A percentile compares a stretch with the other conserved stretches of the same genome.
These are phyloP conservation scores for Myotis myotis DNA, from an alignment of 2,797 vertebrate genomes.

Conservation along the genomic window DNA sequence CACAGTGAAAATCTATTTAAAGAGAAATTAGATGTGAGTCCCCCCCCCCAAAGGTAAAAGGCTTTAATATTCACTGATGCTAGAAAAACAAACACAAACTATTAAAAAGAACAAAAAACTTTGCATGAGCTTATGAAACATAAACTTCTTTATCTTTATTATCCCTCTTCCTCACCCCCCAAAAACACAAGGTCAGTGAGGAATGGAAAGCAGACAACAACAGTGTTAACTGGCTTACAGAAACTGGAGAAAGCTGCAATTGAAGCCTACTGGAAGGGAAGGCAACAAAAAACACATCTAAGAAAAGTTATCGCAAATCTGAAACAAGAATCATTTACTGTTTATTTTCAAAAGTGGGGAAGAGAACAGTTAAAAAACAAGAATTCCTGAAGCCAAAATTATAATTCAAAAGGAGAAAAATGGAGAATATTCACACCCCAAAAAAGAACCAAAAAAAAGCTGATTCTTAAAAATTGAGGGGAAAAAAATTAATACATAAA, in stretches of 20 bases:
- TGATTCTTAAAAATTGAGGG: not conserved
- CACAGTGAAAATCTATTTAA: not conserved
- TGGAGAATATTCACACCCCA: accelerated
- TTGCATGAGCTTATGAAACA: not conserved
- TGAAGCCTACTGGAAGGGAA: not conserved
- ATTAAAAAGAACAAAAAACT: not conserved
- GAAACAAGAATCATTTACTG: not conserved
- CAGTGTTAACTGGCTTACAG: not conserved
- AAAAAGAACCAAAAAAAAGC: not conserved
- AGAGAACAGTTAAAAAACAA: not conserved
- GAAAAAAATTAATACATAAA: not conserved
- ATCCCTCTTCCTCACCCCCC: not conserved
- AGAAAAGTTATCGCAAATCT: not conserved
- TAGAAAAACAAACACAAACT: not conserved
- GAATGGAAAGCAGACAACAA: not conserved
- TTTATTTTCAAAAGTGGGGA: not conserved
- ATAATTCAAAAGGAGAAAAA: not conserved
- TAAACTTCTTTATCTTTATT: not conserved
- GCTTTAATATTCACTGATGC: not conserved
- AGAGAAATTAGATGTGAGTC: not conserved
- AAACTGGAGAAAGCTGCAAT: not conserved
- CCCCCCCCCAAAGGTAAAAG: not conserved
- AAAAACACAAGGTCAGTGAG: not conserved
- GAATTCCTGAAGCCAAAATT: not conserved
- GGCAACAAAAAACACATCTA: not conserved